Percentiles rank a stretch among this genome's conserved stretches.
These are phyloP conservation scores for Balaeniceps rex DNA, from an alignment of 2,113 vertebrate species.

Conservation along the genomic window DNA sequence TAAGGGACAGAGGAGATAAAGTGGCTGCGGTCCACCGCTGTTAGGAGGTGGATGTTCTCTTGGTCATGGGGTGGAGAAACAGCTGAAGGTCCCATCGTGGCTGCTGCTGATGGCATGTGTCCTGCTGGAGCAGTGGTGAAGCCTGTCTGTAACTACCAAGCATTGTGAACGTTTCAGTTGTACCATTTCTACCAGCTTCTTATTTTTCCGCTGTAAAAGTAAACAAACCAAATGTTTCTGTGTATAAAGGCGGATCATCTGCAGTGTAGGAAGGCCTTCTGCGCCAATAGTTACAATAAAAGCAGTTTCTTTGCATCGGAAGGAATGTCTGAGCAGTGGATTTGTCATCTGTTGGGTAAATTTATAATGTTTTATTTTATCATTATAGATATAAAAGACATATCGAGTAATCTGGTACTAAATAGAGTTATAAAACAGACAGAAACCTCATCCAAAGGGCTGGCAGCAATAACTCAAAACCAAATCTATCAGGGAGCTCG, in stretches of 20 bases:
- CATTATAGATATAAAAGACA: neutral
- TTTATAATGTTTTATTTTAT: neutral
- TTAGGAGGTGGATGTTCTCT: neutral
- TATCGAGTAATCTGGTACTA: neutral
- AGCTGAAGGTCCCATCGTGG: neutral
- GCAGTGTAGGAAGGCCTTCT: neutral
- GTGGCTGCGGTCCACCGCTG: neutral
- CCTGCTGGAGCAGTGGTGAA: neutral
- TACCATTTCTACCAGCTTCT: neutral
- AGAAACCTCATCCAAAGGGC: neutral
- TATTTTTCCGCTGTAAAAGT: neutral
- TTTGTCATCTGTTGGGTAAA: neutral
- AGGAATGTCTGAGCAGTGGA: neutral
- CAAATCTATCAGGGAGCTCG: neutral
- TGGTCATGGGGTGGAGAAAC: neutral
- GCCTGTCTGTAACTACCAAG: neutral
- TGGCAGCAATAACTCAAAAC: neutral
- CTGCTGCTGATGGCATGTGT: neutral
- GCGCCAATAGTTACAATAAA: neutral
- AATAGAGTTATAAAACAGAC: neutral
- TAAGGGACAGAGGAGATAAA: neutral
- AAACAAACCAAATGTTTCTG: neutral
- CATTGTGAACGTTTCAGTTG: neutral
- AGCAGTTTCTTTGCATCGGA: neutral
- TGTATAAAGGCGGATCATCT: neutral